A percentile compares a stretch with the other conserved stretches of the same genome.
These are phyloP conservation scores for Chymomyza costata DNA, from an alignment of 1,140 invertebrate species.

Conservation along the genomic window DNA sequence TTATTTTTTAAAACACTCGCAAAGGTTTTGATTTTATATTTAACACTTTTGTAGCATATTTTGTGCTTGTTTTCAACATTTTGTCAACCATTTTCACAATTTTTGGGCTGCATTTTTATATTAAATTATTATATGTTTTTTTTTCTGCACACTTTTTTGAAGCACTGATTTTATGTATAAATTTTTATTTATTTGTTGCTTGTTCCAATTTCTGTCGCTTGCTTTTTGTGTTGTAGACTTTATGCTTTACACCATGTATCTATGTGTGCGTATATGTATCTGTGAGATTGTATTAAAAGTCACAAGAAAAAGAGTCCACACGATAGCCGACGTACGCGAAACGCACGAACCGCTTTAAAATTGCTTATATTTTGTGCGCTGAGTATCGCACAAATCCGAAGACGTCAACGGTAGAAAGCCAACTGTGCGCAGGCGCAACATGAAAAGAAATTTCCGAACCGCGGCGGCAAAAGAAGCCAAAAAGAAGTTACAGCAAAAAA, in stretches of 20 bases:
- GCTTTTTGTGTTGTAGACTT: conserved; percentile 56
- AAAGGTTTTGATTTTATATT: conserved; percentile 31
- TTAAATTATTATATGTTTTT: conserved; percentile 23
- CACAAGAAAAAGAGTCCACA: conserved; percentile 1
- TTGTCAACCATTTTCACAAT: conserved; percentile 71
- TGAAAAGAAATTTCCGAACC: conserved; percentile 68
- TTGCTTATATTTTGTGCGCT: too few relatives aligned
- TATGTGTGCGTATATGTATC: too few relatives aligned
- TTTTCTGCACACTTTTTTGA: conserved; percentile 26
- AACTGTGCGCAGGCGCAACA: conserved; percentile 74
- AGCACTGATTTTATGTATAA: too few relatives aligned
- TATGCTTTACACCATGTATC: conserved; percentile 39
- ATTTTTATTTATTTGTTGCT: conserved; percentile 46
- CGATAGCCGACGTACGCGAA: conserved; percentile 47
- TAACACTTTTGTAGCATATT: conserved; percentile 20
- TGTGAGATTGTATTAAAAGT: too few relatives aligned
- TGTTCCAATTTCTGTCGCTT: conserved; percentile 62
- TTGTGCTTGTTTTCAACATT: conserved; percentile 28
- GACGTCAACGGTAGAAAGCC: conserved; percentile 74
- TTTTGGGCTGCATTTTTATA: conserved; percentile 56
- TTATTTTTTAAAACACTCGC: conserved; percentile 27
- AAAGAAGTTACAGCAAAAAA: conserved; percentile 27
- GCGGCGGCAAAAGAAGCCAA: conserved; percentile 39
- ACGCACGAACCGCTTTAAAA: too few relatives aligned
- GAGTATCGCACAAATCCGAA: conserved; percentile 71